These are phyloP conservation scores for Antigone vipio DNA, from an alignment of 2,113 vertebrate species.

Conservation along the genomic window DNA sequence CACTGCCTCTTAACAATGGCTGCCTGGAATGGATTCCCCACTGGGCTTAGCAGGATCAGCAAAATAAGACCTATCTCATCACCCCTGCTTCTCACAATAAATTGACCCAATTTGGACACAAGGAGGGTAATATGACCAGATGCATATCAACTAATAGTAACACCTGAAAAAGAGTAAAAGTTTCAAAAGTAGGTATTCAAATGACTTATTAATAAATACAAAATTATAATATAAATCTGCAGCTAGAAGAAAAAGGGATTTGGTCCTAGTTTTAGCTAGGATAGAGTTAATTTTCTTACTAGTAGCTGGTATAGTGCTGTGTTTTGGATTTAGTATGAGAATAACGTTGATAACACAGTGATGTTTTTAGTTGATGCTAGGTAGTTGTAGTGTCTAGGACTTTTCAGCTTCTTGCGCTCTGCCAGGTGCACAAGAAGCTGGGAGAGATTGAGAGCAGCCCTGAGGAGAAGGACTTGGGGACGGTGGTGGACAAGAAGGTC, in stretches of 20 bases:
- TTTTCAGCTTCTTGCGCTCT: too few species aligned
- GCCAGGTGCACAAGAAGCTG: too few species aligned
- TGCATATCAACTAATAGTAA: not conserved
- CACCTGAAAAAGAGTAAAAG: not conserved
- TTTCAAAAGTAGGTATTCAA: not conserved
- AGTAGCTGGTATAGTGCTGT: too few species aligned
- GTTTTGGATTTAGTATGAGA: too few species aligned
- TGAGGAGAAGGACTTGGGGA: too few species aligned
- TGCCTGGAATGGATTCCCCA: not conserved
- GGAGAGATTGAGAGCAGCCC: too few species aligned
- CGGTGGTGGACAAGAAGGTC: too few species aligned
- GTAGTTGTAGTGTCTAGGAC: too few species aligned
- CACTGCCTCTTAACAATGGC: not conserved
- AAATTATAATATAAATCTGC: not conserved
- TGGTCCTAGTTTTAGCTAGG: too few species aligned
- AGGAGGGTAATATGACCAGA: not conserved
- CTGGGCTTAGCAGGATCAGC: not conserved
- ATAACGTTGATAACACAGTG: too few species aligned
- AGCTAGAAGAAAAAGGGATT: not conserved
- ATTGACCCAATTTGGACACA: not conserved
- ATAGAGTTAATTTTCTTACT: too few species aligned
- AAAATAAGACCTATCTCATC: not conserved
- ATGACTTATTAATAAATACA: not conserved
- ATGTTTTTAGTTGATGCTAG: too few species aligned
- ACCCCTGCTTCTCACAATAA: not conserved